Evolutionary conservation across 2,113 vertebrate species (phyloP).

Genomic region (Albula goreensis): DNA sequence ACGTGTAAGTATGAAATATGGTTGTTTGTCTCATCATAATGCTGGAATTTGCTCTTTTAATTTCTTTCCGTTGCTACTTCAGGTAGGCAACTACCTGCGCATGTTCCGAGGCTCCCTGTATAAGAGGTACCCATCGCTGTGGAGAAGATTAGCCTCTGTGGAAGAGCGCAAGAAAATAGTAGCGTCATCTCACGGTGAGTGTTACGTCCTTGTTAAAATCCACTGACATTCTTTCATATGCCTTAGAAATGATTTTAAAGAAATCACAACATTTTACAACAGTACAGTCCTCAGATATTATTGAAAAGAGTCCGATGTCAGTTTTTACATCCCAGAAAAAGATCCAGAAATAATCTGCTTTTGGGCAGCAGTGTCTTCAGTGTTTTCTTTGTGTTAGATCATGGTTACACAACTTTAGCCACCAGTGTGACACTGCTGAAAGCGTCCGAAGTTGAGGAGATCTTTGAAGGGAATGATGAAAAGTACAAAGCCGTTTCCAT

Average conservation of each 20-base stretch:
- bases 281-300: background rate
- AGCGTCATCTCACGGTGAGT: conserved; percentile 92
- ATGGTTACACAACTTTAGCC: conserved; percentile 91
- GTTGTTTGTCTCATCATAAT: background rate
- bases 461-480: conserved; percentile 96
- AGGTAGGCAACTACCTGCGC: conserved; percentile 97
- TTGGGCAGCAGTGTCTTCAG: conserved; percentile 49
- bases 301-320: background rate
- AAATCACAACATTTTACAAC: conserved; percentile 12
- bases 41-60: background rate
- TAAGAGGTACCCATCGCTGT: conserved; percentile 94
- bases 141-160: conserved; percentile 92
- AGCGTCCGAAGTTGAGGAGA: conserved; percentile 96
- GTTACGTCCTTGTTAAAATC: conserved; percentile 21
- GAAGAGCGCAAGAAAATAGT: conserved; percentile 98
- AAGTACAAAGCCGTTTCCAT: conserved; percentile 98
- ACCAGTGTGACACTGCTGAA: conserved; percentile 96
- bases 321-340: background rate
- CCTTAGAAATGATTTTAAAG: background rate
- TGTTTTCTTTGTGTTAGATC: conserved; percentile 72
- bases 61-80: conserved; percentile 5
- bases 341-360: conserved; percentile 30
- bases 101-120: conserved; percentile 98
- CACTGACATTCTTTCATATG: background rate
- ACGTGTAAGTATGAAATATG: no score